A percentile compares a stretch with the other conserved stretches of the same genome.
These are phyloP conservation scores for Solenopsis fugax DNA, from an alignment of 1,140 invertebrate species.

Conservation along the genomic window DNA sequence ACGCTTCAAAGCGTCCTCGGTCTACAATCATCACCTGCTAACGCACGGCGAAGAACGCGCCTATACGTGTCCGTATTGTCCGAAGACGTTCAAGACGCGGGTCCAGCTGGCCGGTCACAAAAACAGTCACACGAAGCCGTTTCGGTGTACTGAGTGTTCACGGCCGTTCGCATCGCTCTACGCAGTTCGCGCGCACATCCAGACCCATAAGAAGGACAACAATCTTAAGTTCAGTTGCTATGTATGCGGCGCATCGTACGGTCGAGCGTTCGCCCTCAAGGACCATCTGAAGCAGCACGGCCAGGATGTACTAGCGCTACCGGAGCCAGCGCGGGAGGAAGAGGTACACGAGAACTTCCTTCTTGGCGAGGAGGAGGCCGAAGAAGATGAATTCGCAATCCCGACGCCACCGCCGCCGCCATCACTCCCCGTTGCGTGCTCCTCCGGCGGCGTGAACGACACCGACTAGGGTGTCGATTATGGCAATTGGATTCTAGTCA, in stretches of 20 bases:
- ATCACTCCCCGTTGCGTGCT: constrained; percentile 73
- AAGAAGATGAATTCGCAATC: constrained; percentile 79
- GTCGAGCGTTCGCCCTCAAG: constrained; percentile 90
- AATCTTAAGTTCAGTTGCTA: constrained; percentile 90
- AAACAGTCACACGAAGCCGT: constrained; percentile 93
- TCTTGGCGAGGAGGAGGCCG: constrained; percentile 78
- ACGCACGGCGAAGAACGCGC: constrained; percentile 91
- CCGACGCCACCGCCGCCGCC: constrained; percentile 66
- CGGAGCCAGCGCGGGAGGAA: constrained; percentile 82
- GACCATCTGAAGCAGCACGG: constrained; percentile 90
- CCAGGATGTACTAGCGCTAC: constrained; percentile 78
- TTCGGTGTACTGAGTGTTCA: constrained; percentile 90
- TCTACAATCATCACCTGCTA: constrained; percentile 91
- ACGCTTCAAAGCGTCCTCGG: constrained; percentile 92
- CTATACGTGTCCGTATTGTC: constrained; percentile 91
- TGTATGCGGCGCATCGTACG: constrained; percentile 92
- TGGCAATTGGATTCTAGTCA: constrained; percentile 52
- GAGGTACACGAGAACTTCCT: constrained; percentile 82
- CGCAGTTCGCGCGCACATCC: constrained; percentile 90
- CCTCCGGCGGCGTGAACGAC: constrained; percentile 73
- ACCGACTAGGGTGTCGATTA: constrained; percentile 75
- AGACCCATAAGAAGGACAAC: constrained; percentile 90
- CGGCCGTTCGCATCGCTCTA: constrained; percentile 92
- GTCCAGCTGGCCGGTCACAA: constrained; percentile 92
- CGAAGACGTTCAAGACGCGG: constrained; percentile 92